A percentile compares a stretch with the other conserved stretches of the same genome.
Evolutionary conservation across 2,888 invertebrate species (phyloP).

Genomic region (Pseudanteris insignis): DNA sequence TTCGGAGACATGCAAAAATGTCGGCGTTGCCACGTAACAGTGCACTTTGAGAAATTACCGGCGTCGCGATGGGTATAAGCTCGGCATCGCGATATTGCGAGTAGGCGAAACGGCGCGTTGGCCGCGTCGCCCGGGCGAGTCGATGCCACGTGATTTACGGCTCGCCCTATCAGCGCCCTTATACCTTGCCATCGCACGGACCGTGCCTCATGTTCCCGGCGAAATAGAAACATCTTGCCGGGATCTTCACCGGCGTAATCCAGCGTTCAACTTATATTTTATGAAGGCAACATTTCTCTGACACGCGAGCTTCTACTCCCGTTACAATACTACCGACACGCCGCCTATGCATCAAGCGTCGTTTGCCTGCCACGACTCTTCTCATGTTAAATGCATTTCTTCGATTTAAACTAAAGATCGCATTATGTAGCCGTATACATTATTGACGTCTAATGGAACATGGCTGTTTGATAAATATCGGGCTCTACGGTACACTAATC

Average conservation of each 20-base stretch:
- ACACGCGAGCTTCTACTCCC: conserved; percentile 41
- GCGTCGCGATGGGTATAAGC: conserved; percentile 25
- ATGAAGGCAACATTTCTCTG: conserved; percentile 46
- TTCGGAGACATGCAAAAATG: conserved; percentile 32
- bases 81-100: conserved; percentile 28
- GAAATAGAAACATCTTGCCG: conserved; percentile 48
- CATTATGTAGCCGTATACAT: conserved; percentile 28
- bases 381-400: conserved; percentile 38
- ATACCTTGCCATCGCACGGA: conserved; percentile 9
- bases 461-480: too few species aligned
- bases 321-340: conserved; percentile 29
- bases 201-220: conserved; percentile 36
- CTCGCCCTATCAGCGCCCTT: conserved; percentile 39
- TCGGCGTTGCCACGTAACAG: conserved; percentile 11
- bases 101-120: conserved; percentile 10
- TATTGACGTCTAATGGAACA: conserved; percentile 19
- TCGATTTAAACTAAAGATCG: conserved; percentile 31
- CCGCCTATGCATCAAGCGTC: conserved; percentile 45
- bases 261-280: conserved; percentile 48
- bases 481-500: too few species aligned
- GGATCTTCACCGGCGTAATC: conserved; percentile 45
- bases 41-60: conserved; percentile 44
- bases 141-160: conserved; percentile 40
- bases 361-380: conserved; percentile 34
- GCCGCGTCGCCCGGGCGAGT: conserved; percentile 16